Evolutionary conservation across 1,140 invertebrate species (phyloP).

Genomic region (Palaemon carinicauda): DNA sequence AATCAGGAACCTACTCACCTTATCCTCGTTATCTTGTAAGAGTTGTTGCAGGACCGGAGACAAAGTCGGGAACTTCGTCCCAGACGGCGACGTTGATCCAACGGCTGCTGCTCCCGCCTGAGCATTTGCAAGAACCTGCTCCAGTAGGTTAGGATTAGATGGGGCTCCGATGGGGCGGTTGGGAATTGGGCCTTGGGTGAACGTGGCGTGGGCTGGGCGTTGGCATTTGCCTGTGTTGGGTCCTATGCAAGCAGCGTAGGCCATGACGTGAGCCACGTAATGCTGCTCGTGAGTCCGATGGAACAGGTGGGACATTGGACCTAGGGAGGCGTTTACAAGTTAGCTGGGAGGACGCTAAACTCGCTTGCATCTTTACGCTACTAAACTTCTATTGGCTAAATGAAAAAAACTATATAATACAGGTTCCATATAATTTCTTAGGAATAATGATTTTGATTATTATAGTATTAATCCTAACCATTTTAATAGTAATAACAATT

Average conservation of each 20-base stretch:
- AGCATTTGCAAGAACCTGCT: too few relatives aligned
- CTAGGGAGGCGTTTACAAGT: slow-evolving; percentile 66
- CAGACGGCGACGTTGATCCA: background rate
- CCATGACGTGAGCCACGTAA: slow-evolving; percentile 88
- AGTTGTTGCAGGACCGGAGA: background rate
- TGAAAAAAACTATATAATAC: too few relatives aligned
- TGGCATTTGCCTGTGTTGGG: slow-evolving; percentile 59
- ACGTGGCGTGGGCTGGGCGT: background rate
- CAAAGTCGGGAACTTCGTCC: background rate
- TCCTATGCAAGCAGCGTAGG: slow-evolving; percentile 77
- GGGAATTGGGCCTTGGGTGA: background rate
- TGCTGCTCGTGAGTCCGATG: slow-evolving; percentile 90
- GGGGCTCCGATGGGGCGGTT: background rate
- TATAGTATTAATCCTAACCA: too few relatives aligned
- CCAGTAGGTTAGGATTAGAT: background rate
- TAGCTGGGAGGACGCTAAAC: background rate
- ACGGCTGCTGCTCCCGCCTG: background rate
- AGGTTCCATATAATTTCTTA: too few relatives aligned
- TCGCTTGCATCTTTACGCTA: background rate
- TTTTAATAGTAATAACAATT: too few relatives aligned
- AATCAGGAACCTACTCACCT: background rate
- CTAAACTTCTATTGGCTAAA: too few relatives aligned
- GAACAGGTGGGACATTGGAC: slow-evolving; percentile 88
- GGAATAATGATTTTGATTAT: too few relatives aligned
- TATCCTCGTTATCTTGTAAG: background rate